Conservation (phyloP, 2,113 vertebrate genomes). For the Saccopteryx bilineata region DNA sequence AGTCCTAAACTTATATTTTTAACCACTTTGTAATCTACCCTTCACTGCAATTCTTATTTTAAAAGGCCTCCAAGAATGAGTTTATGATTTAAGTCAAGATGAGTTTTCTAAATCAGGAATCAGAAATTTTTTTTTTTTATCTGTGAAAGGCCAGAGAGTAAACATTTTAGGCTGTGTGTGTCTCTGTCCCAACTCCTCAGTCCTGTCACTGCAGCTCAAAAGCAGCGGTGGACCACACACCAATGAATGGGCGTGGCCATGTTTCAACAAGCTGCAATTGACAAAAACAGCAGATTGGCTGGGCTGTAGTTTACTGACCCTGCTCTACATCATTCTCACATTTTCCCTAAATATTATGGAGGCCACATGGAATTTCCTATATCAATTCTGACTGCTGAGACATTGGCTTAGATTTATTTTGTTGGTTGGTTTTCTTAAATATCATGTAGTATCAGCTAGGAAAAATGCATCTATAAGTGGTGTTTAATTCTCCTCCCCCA, state of each 20-base stretch:
- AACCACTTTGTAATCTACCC: not conserved
- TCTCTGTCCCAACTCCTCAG: not conserved
- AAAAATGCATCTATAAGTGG: not conserved
- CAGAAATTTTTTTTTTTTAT: not conserved
- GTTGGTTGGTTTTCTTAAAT: constrained; percentile 39
- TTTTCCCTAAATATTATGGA: constrained; percentile 12
- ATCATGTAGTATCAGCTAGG: not conserved
- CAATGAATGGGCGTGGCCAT: not conserved
- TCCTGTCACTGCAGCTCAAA: not conserved
- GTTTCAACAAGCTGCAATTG: not conserved
- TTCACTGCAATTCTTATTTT: not conserved
- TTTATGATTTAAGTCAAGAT: constrained; percentile 10
- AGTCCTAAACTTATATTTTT: not conserved
- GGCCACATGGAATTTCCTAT: not conserved
- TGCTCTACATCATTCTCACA: constrained; percentile 36
- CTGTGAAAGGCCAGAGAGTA: not conserved
- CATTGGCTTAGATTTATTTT: not conserved
- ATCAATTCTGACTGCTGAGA: not conserved
- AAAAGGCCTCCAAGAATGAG: not conserved
- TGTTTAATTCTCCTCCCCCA: not conserved
- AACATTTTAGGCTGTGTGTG: not conserved
- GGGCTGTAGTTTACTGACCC: not conserved
- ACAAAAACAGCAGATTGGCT: not conserved
- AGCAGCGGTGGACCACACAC: not conserved
- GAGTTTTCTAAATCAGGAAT: not conserved